Percentiles rank a stretch among this genome's conserved stretches.
Evolutionary conservation across 2,113 vertebrate genomes (phyloP).

Genomic region (Coracopsis vasa): DNA sequence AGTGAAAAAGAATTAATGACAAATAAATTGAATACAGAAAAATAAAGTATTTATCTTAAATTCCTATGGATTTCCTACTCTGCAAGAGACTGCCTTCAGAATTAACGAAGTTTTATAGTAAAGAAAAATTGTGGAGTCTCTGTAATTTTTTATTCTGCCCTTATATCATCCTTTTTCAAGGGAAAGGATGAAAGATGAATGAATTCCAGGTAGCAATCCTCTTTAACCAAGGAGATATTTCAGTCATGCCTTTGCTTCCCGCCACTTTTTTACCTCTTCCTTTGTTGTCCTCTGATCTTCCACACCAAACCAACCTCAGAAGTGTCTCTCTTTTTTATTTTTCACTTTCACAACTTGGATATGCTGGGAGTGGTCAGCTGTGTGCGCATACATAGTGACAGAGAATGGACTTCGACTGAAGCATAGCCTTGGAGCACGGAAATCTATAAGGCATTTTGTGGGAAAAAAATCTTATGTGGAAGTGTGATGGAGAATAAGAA

Average conservation of each 20-base stretch:
- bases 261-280: neutral
- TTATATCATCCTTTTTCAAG: neutral
- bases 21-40: neutral
- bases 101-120: neutral
- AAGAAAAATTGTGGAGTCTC: neutral
- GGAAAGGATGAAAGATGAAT: neutral
- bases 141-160: neutral
- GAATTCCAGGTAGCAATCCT: neutral
- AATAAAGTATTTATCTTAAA: neutral
- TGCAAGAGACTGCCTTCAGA: neutral
- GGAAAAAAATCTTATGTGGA: neutral
- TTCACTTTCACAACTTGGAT: neutral
- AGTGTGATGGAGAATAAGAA: neutral
- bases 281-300: neutral
- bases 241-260: neutral
- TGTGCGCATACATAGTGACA: neutral
- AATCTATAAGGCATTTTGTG: neutral
- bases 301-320: neutral
- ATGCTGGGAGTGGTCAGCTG: neutral
- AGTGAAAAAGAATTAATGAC: neutral
- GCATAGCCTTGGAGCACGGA: neutral
- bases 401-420: neutral
- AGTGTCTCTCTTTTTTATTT: neutral
- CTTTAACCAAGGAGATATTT: neutral
- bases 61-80: neutral